phyloP scores from a whole-genome alignment of 2,113 vertebrate species.

The Prionailurus bengalensis region DNA sequence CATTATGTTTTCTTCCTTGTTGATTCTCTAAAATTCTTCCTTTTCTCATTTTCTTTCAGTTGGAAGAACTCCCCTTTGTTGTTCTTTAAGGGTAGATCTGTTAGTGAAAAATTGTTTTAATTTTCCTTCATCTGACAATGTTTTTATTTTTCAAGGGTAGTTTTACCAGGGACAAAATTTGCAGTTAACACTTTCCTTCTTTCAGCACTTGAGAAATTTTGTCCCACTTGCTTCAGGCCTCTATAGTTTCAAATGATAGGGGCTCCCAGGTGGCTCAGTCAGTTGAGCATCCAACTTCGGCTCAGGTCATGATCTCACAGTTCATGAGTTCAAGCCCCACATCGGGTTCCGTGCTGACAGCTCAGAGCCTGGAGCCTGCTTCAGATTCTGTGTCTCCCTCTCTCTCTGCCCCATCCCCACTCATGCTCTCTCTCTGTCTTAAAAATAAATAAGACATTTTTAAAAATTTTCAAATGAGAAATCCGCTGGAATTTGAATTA shows the following conservation, averaged over 20 bases:
- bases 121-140: not conserved
- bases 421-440: too few species aligned
- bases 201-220: not conserved
- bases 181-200: not conserved
- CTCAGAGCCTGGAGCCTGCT: too few species aligned
- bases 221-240: not conserved
- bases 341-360: too few species aligned
- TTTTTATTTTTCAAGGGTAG: not conserved
- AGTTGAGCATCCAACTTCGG: too few species aligned
- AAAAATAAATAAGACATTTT: too few species aligned
- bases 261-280: too few species aligned
- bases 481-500: not conserved
- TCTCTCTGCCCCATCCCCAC: too few species aligned
- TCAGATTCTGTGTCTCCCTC: too few species aligned
- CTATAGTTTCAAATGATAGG: not conserved
- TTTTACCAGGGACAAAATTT: conserved; percentile 19
- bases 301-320: too few species aligned
- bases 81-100: not conserved
- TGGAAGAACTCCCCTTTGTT: not conserved
- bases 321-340: too few species aligned
- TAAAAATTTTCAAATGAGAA: not conserved
- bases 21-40: not conserved
- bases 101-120: not conserved
- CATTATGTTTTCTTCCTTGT: conserved; percentile 1
- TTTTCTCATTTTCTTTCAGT: conserved; percentile 1